Evolutionary conservation across 1,140 invertebrate species (phyloP), one percentile per base, ranked within the genome.

Genomic region (Dendroctonus ponderosae): DNA sequence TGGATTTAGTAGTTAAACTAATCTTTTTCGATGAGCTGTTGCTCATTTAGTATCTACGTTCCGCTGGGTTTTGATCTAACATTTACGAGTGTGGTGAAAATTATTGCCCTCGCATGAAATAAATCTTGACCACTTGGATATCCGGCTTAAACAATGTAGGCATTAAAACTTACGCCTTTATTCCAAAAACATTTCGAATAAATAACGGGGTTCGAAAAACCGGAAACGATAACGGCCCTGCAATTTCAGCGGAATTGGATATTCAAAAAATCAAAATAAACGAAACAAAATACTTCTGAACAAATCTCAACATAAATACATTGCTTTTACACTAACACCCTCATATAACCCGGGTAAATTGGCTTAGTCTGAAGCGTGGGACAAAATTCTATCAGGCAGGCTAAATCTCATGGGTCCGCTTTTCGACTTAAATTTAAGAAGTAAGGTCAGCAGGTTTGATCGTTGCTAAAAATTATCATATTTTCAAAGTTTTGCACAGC

Each of bases 221-320:
- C 7, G 59, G 38, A 62, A 50, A 50, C 39, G 59, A 62, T 62
- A 51, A 62, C 59, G 48, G 48, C 39, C 38, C 50, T 50, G 59
- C 48, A 62, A 62, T 62, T 62, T 52, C 48, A 38, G 26, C 38
- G 41, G 26, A 63, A 63, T 54, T 46, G 61, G 42, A 53, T 63
- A 63, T 53, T 63, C 40, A 63, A 63, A 63, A 63, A 63, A 62
- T 60, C 59, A 62, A 62, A 62, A 62, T 62, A 62, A 62, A 62
- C 48, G 38, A 52, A 62, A 62, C 49, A 52, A 62, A 62, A 52
- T 63, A 44, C 61, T 63, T 63, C 40, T 40, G 42, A 49, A 63
- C 61, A 63, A 63, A 63, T 63, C 61, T 53, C 61, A 63, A 63
- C 61, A 54, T 63, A 63, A 63, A 63, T 63, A 54, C 51, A 46